Percentiles rank a stretch among this genome's conserved stretches.
phyloP scores from a whole-genome alignment of 2,888 invertebrate genomes.

The Drosophila birchii region DNA sequence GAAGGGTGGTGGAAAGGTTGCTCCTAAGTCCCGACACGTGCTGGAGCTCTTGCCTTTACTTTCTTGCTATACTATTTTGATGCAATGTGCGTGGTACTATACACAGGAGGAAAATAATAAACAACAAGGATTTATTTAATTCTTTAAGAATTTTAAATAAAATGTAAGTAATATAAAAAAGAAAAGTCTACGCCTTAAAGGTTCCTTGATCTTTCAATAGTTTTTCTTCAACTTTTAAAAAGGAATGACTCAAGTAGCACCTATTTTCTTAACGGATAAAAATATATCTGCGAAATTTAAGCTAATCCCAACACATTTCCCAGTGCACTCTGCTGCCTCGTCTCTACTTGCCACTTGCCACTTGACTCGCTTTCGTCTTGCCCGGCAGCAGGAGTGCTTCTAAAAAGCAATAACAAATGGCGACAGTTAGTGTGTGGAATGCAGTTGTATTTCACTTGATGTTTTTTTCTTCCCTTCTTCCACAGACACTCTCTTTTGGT shows the following conservation, averaged over 20 bases:
- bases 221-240: neutral
- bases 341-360: constrained; percentile 36
- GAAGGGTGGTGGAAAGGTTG: constrained; percentile 13
- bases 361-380: constrained; percentile 6
- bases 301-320: no score
- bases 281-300: no score
- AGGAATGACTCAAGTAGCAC: no score
- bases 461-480: constrained; percentile 7
- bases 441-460: constrained; percentile 25
- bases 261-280: neutral
- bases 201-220: neutral
- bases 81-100: constrained; percentile 30
- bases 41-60: constrained; percentile 25
- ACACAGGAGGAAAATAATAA: neutral
- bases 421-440: constrained; percentile 53
- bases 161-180: neutral
- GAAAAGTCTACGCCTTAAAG: neutral
- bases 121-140: neutral
- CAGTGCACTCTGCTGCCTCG: constrained; percentile 5
- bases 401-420: constrained; percentile 65
- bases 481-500: constrained; percentile 15
- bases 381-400: constrained; percentile 15
- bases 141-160: neutral
- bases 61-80: constrained; percentile 15
- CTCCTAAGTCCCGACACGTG: constrained; percentile 71